Base-by-base conservation (phyloP, 2,888 invertebrate genomes). In the Rutpela maculata region DNA sequence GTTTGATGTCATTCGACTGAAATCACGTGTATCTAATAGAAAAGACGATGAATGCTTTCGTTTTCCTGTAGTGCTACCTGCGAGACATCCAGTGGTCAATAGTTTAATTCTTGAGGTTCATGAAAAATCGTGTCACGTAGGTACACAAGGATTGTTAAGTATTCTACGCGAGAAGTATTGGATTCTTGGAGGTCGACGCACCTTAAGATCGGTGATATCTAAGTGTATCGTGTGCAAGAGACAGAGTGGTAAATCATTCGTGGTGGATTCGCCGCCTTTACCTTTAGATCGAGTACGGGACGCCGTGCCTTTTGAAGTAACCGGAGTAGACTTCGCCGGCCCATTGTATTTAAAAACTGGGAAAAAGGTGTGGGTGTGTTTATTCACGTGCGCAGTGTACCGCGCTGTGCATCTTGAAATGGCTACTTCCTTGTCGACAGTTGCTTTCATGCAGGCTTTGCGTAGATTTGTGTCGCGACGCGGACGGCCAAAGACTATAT, bases 371-470 rank as follows among this genome's bases (percentile, higher is more conserved):
- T 89, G 87, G 85, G 82, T 90, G 5, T 81, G 84, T 19, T 50
- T 90, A 1, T 87, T 86, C 74, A 90, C 89, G 0, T 90, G 90
- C 83, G 87, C 89, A 0, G 82, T 88, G 0, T 89, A 88, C 55
- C 83, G 88, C 7, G 86, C n/a, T n/a, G n/a, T 90, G 11, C 88
- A 89, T 79, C 79, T 90, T 17, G 90, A 90, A 78, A 26, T 88
- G 6, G 83, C 87, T 0, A 77, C 65, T 0, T 80, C 84, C 7
- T 75, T 88, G 10, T 82, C 84, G 3, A 85, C 88, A 0, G 74
- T 81, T 18, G 77, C 79, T 12, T 88, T 89, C 76, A 50, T 90
- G 5, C 78, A 81, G 57, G 83, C 84, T 10, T 74, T 89, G 10
- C 69, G 86, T 50, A 74, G 88, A 60, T 89, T 89, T 71, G 80